Percentiles rank a stretch among this genome's conserved stretches.
These are phyloP conservation scores for Tubulanus polymorphus DNA, from an alignment of 2,888 invertebrate species.

Conservation along the genomic window DNA sequence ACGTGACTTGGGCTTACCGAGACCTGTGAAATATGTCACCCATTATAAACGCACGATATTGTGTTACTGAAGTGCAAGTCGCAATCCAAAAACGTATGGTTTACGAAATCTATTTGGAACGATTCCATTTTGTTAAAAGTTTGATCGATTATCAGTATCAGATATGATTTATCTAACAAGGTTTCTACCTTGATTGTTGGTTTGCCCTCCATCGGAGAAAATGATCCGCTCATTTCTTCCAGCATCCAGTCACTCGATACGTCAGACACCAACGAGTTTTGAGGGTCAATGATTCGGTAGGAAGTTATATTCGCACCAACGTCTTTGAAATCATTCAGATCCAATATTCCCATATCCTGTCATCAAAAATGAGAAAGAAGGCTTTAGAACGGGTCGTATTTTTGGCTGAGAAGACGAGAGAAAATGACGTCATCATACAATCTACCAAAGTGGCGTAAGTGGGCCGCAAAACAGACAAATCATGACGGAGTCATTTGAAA, in stretches of 20 bases:
- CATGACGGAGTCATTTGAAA: too few relatives aligned
- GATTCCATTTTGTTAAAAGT: too few relatives aligned
- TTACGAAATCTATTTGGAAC: too few relatives aligned
- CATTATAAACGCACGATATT: too few relatives aligned
- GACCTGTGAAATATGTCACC: too few relatives aligned
- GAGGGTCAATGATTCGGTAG: slow-evolving; percentile 64
- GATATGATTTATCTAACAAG: too few relatives aligned
- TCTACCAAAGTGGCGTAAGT: background rate
- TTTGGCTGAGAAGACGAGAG: background rate
- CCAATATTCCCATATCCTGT: slow-evolving; percentile 51
- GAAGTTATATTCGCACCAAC: slow-evolving; percentile 92
- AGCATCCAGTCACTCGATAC: slow-evolving; percentile 38
- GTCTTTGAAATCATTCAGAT: slow-evolving; percentile 68
- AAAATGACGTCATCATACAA: background rate
- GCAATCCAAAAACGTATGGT: too few relatives aligned
- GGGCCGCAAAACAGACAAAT: too few relatives aligned
- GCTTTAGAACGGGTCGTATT: background rate
- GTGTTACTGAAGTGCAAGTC: too few relatives aligned
- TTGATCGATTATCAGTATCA: too few relatives aligned
- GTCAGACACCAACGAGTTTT: slow-evolving; percentile 29
- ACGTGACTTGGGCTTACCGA: too few relatives aligned
- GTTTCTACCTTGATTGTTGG: too few relatives aligned
- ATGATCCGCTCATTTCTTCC: slow-evolving; percentile 24
- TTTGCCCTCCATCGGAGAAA: slow-evolving; percentile 35
- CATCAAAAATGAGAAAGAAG: background rate